Base-by-base conservation (phyloP, 2,888 invertebrate species). In the Ennomos fuscantarius region DNA sequence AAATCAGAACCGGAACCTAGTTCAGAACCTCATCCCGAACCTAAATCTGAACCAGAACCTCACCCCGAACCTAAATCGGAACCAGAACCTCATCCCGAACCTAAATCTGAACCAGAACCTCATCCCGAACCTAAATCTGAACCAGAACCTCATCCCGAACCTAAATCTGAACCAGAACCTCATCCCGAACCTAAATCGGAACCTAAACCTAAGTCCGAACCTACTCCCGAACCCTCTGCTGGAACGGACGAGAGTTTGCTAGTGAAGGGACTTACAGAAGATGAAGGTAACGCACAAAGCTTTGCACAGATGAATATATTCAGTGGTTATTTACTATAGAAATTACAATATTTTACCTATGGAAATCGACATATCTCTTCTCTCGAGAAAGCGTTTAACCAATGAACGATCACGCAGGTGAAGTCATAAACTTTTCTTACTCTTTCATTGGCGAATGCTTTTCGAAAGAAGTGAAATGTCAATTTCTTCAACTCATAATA, bases 181-280 rank as follows among this genome's bases (percentile, higher is more conserved):
- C 84, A 91, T 65, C 78, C 87, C 0, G 74, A 78, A 51, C 68
- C 90, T 0, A 65, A 70, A 58, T 63, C 68, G 8, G 65, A 62
- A 48, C 55, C 66, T 1, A 62, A 65, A 47, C 65, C 73, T 0
- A 48, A 66, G 51, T 50, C 74, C 1, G 53, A 40, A 39, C 41
- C 71, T 3, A 68, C 43, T 8, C 50, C 72, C 2, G 70, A 74
- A 68, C 75, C 87, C 34, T 43, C 56, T 55, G 81, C 93, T 0
- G 82, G 86, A 50, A 82, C 91, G 0, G 84, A 89, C 1, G 89
- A 86, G 80, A 85, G 76, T 75, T 87, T 92, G 79, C 85, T 90
- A 82, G 92, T 92, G 77, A 92, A 90, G 78, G 92, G 92, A 84
- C 87, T 92, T 69, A 85, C 69, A 72, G 90, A 91, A 76, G 88